phyloP scores from a whole-genome alignment of 1,140 invertebrate genomes.

The Papilio polyxenes region DNA sequence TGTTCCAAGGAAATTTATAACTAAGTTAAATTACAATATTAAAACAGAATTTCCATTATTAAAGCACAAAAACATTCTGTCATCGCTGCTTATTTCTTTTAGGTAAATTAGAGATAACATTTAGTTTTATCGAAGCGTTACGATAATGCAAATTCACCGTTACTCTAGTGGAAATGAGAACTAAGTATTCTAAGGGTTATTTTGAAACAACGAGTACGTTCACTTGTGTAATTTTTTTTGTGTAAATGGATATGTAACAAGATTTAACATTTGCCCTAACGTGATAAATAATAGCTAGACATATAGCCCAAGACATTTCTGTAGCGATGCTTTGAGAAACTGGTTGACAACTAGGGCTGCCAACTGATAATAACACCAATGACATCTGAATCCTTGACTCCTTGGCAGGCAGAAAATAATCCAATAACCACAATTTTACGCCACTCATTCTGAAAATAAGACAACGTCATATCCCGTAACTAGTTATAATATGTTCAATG shows the following conservation, averaged over 20 bases:
- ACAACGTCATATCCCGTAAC: neutral
- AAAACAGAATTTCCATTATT: no score
- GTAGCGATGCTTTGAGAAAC: neutral
- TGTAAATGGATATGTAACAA: neutral
- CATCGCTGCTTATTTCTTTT: no score
- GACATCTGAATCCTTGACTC: no score
- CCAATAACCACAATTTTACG: no score
- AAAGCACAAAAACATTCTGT: no score
- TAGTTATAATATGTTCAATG: neutral
- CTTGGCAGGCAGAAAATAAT: no score
- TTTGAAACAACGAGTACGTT: neutral
- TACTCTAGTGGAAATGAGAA: neutral
- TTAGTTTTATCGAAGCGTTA: no score
- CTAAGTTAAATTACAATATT: no score
- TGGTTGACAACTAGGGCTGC: neutral
- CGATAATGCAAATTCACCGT: neutral
- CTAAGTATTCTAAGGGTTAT: neutral
- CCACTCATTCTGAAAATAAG: neutral
- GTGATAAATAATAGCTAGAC: neutral
- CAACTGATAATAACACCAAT: neutral
- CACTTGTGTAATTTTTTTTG: neutral
- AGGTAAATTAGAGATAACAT: no score
- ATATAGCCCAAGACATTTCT: neutral
- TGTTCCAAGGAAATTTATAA: neutral
- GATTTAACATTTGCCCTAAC: neutral